Percentiles rank a stretch among this genome's conserved stretches.
Conservation (phyloP, 2,888 invertebrate species). For the Euzophera pinguis region DNA sequence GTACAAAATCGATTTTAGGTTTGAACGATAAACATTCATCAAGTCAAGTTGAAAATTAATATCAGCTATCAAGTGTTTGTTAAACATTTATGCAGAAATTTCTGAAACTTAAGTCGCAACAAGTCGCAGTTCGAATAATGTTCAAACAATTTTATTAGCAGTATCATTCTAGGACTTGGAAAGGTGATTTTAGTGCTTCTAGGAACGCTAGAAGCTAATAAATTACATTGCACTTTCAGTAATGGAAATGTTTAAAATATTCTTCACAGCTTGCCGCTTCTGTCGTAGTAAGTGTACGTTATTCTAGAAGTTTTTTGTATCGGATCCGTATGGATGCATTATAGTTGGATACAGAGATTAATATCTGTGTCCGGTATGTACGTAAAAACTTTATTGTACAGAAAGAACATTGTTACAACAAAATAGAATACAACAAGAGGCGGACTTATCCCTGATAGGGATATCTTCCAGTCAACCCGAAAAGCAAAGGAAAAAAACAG, state of each 20-base stretch:
- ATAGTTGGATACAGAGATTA: constrained; percentile 9
- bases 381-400: too few species aligned
- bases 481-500: too few species aligned
- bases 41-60: neutral
- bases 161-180: neutral
- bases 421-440: too few species aligned
- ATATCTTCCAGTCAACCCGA: too few species aligned
- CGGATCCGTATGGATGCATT: constrained; percentile 32
- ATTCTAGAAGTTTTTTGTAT: constrained; percentile 43
- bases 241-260: constrained; percentile 29
- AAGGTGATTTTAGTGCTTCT: neutral
- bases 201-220: constrained; percentile 14
- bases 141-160: constrained; percentile 5
- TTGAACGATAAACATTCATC: too few species aligned
- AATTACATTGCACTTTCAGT: constrained; percentile 23
- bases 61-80: neutral
- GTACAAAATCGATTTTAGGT: too few species aligned
- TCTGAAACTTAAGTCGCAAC: neutral
- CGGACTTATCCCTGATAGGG: too few species aligned
- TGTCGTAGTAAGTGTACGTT: constrained; percentile 30
- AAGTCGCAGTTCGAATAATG: neutral
- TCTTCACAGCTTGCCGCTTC: constrained; percentile 24
- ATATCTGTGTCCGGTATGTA: too few species aligned
- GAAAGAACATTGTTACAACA: too few species aligned
- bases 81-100: neutral